phyloP scores from a whole-genome alignment of 1,140 invertebrate species.

The Cataglyphis hispanica region DNA sequence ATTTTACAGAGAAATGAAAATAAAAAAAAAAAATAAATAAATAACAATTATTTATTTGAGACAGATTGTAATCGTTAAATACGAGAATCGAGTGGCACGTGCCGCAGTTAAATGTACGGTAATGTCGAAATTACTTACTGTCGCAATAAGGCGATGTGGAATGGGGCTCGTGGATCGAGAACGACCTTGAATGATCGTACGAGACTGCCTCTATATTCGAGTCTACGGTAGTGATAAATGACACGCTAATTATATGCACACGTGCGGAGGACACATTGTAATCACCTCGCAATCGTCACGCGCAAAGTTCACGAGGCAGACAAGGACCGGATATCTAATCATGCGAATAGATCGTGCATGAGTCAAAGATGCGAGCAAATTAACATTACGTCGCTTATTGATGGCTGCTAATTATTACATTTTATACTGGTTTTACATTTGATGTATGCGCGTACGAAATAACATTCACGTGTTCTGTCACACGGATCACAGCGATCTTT shows the following conservation, averaged over 20 bases:
- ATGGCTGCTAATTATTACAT: not conserved
- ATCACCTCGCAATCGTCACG: conserved; percentile 32
- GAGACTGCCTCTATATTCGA: conserved; percentile 20
- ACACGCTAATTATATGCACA: conserved; percentile 56
- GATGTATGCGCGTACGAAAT: not conserved
- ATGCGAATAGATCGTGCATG: not conserved
- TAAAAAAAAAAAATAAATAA: not conserved
- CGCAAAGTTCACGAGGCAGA: conserved; percentile 5
- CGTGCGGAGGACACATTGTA: conserved; percentile 57
- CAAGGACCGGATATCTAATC: conserved; percentile 21
- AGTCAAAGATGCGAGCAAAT: not conserved
- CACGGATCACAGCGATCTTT: too few relatives aligned
- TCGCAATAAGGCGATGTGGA: not conserved
- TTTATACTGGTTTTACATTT: not conserved
- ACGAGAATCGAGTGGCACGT: conserved; percentile 13
- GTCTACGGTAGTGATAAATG: conserved; percentile 52
- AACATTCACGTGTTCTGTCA: not conserved
- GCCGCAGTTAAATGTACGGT: conserved; percentile 28
- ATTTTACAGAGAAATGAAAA: not conserved
- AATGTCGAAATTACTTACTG: conserved; percentile 27
- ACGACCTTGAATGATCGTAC: conserved; percentile 32
- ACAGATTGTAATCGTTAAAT: not conserved
- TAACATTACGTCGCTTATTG: not conserved
- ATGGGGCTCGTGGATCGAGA: conserved; percentile 26
- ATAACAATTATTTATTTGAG: not conserved